phyloP scores from a whole-genome alignment of 2,888 invertebrate species.

The Eretmocerus hayati region DNA sequence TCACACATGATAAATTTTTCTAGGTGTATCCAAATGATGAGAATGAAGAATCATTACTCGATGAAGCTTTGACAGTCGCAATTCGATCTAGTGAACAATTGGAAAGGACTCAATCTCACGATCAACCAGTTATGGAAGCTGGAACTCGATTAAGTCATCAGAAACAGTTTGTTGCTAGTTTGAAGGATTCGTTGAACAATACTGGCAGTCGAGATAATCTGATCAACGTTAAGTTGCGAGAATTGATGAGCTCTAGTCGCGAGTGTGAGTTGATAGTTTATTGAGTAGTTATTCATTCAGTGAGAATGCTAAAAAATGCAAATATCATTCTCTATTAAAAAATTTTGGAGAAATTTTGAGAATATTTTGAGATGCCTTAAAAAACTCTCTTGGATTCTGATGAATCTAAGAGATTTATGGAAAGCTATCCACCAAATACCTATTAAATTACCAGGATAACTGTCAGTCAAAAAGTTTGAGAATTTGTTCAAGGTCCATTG shows the following conservation, averaged over 20 bases:
- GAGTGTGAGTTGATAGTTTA: constrained; percentile 42
- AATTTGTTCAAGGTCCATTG: too few relatives aligned
- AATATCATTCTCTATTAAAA: too few relatives aligned
- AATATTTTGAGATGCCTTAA: too few relatives aligned
- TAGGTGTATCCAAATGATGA: constrained; percentile 36
- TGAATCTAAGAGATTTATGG: too few relatives aligned
- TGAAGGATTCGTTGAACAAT: constrained; percentile 40
- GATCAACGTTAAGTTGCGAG: constrained; percentile 44
- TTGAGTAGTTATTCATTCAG: too few relatives aligned
- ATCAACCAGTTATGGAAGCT: constrained; percentile 44
- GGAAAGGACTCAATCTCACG: constrained; percentile 42
- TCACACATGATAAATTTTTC: not conserved
- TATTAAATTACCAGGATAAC: too few relatives aligned
- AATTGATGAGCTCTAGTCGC: constrained; percentile 50
- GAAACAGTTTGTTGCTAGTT: constrained; percentile 33
- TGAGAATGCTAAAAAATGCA: too few relatives aligned
- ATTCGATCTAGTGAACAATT: constrained; percentile 36
- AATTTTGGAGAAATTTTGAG: too few relatives aligned
- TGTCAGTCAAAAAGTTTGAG: too few relatives aligned
- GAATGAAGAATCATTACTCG: constrained; percentile 37
- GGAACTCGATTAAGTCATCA: constrained; percentile 45
- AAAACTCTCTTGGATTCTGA: too few relatives aligned
- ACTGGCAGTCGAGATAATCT: constrained; percentile 42
- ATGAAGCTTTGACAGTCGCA: constrained; percentile 36
- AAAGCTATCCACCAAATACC: too few relatives aligned